Conservation (phyloP, 1,140 invertebrate genomes). For the Brachionus calyciflorus region DNA sequence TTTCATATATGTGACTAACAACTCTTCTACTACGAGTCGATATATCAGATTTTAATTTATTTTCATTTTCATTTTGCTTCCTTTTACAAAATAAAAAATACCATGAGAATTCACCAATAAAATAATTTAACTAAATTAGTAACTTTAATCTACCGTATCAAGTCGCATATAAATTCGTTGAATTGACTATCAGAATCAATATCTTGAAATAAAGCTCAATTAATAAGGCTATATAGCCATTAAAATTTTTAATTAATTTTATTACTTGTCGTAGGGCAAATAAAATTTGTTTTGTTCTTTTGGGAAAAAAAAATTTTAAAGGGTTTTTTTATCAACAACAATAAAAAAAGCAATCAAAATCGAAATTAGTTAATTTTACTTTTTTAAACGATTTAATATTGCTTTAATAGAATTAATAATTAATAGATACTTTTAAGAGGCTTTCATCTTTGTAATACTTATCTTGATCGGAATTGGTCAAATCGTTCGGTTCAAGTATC, state of each 20-base stretch:
- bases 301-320: constrained; percentile 10
- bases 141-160: constrained; percentile 27
- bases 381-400: too few relatives aligned
- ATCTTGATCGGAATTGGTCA: too few relatives aligned
- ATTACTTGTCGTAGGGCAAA: neutral
- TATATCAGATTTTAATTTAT: constrained; percentile 12
- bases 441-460: too few relatives aligned
- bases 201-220: neutral
- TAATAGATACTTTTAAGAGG: too few relatives aligned
- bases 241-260: too few relatives aligned
- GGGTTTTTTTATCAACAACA: neutral
- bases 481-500: too few relatives aligned
- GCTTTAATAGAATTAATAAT: too few relatives aligned
- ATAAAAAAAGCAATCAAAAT: too few relatives aligned
- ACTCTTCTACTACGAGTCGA: neutral
- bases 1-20: neutral
- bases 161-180: constrained; percentile 3
- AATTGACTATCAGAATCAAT: neutral
- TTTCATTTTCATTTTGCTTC: constrained; percentile 7
- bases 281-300: neutral
- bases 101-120: neutral
- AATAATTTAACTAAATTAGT: too few relatives aligned
- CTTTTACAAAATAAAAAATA: neutral
- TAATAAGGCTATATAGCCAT: too few relatives aligned
- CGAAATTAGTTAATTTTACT: too few relatives aligned